phyloP scores from a whole-genome alignment of 1,140 invertebrate genomes.

The Diabrotica virgifera region DNA sequence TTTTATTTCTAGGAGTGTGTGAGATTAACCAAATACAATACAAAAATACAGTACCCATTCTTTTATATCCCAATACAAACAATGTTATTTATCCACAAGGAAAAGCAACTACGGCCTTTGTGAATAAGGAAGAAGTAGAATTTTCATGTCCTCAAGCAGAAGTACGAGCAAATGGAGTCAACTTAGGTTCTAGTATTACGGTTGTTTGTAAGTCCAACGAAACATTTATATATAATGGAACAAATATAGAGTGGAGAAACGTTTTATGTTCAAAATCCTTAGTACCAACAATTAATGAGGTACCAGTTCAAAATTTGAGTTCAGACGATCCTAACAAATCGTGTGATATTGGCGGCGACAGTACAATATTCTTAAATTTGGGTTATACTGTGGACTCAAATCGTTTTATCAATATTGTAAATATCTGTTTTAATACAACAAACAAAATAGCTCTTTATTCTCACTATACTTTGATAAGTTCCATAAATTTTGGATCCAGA shows the following conservation, averaged over 20 bases:
- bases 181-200: background rate
- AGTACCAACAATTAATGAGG: background rate
- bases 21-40: too few relatives aligned
- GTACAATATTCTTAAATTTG: background rate
- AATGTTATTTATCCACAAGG: too few relatives aligned
- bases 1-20: too few relatives aligned
- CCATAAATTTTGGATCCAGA: background rate
- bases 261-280: background rate
- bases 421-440: background rate
- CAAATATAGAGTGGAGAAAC: background rate
- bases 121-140: background rate
- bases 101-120: too few relatives aligned
- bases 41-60: too few relatives aligned
- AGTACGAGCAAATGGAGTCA: background rate
- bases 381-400: background rate
- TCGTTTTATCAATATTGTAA: background rate
- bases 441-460: background rate
- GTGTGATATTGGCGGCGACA: background rate
- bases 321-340: background rate
- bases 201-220: background rate
- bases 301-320: background rate
- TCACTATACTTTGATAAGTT: background rate
- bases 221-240: background rate
- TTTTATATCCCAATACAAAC: too few relatives aligned
- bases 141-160: background rate